Conservation (phyloP, 2,113 vertebrate genomes). For the Proterorhinus semilunaris region DNA sequence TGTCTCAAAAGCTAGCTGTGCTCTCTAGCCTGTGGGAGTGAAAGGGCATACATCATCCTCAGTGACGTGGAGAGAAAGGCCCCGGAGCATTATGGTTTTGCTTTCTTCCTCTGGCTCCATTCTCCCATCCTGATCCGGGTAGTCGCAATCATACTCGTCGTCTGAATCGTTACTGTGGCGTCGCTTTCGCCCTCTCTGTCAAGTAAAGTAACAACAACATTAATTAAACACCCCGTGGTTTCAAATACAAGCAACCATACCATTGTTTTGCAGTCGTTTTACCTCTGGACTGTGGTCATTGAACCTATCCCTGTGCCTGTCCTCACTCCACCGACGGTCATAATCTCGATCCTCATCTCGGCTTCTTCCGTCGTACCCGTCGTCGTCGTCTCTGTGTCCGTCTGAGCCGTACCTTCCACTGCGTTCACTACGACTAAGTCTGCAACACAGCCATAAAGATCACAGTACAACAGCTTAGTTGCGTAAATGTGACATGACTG, state of each 20-base stretch:
- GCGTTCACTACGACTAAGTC: constrained; percentile 85
- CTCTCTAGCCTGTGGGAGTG: background rate
- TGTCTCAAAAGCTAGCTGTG: background rate
- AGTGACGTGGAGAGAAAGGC: constrained; percentile 85
- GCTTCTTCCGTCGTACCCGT: constrained; percentile 81
- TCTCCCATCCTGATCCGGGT: constrained; percentile 87
- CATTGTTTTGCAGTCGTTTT: background rate
- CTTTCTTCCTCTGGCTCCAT: constrained; percentile 89
- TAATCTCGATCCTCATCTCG: constrained; percentile 75
- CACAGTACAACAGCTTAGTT: background rate
- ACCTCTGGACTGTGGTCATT: constrained; percentile 83
- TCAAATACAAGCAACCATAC: background rate
- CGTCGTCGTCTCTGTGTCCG: constrained; percentile 82
- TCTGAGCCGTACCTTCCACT: constrained; percentile 90
- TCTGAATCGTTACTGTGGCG: constrained; percentile 88
- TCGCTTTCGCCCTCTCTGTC: constrained; percentile 80
- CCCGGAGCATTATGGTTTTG: constrained; percentile 91
- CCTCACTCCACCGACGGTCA: constrained; percentile 85
- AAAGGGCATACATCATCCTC: constrained; percentile 85
- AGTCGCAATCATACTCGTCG: constrained; percentile 90
- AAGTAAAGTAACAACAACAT: background rate
- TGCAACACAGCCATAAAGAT: constrained; percentile 42
- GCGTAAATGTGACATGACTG: too few species aligned
- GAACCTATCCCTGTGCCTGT: constrained; percentile 82
- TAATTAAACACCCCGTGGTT: background rate